Conservation (phyloP, 2,888 invertebrate species). For the Palloptera scutellata region DNA sequence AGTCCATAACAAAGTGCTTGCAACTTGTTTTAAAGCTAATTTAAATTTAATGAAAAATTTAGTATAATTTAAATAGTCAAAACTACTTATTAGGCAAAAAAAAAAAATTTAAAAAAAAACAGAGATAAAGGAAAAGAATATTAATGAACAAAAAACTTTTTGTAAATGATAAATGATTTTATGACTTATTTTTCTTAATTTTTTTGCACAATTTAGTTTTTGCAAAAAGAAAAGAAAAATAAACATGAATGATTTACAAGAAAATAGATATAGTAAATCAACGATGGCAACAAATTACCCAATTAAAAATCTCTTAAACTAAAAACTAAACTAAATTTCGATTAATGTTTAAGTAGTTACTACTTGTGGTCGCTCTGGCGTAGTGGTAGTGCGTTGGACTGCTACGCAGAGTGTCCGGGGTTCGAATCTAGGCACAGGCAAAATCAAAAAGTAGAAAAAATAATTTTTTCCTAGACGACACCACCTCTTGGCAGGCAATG, state of each 20-base stretch:
- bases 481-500: too few relatives aligned
- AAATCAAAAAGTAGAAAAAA: too few relatives aligned
- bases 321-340: too few relatives aligned
- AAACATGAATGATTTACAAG: not conserved
- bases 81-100: conserved; percentile 4
- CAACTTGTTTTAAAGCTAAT: not conserved
- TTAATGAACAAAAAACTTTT: not conserved
- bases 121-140: not conserved
- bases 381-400: too few relatives aligned
- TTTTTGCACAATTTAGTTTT: not conserved
- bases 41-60: not conserved
- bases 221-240: not conserved
- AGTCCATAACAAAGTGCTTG: too few relatives aligned
- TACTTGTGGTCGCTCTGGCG: too few relatives aligned
- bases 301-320: too few relatives aligned
- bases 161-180: not conserved
- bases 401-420: too few relatives aligned
- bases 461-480: too few relatives aligned
- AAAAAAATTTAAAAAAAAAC: not conserved
- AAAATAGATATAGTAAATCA: not conserved
- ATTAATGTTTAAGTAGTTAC: too few relatives aligned
- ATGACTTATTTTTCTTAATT: not conserved
- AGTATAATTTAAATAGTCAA: conserved; percentile 2
- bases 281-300: too few relatives aligned
- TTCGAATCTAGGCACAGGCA: too few relatives aligned